phyloP scores from a whole-genome alignment of 2,888 invertebrate genomes.

The Calephelis perditalis region DNA sequence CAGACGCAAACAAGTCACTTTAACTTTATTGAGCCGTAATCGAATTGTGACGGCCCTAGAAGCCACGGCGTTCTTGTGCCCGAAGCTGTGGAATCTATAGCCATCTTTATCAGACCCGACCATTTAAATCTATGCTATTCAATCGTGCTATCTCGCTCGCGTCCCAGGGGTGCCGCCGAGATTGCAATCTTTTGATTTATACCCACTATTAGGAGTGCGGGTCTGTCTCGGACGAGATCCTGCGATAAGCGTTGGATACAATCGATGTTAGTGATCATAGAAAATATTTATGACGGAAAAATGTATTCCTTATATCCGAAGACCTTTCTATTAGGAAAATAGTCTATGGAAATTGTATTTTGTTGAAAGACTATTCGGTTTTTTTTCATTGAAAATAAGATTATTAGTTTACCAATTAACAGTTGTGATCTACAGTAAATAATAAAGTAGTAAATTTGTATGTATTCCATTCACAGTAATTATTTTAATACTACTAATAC shows the following conservation, averaged over 20 bases:
- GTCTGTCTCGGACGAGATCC: conserved; percentile 66
- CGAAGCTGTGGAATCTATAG: conserved; percentile 62
- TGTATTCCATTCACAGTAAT: too few species aligned
- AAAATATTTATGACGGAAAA: conserved; percentile 46
- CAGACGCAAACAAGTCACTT: conserved; percentile 78
- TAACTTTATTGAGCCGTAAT: conserved; percentile 78
- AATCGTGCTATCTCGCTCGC: conserved; percentile 76
- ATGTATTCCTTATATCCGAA: neutral
- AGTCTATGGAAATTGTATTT: too few species aligned
- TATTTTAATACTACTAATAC: too few species aligned
- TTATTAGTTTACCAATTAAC: too few species aligned
- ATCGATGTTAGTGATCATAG: conserved; percentile 69
- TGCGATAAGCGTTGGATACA: conserved; percentile 64
- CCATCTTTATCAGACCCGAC: conserved; percentile 75
- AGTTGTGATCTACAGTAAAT: too few species aligned
- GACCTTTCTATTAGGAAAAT: neutral
- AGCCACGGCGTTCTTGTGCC: conserved; percentile 45
- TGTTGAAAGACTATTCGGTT: too few species aligned
- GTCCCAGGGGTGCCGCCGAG: conserved; percentile 75
- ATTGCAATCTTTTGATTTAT: conserved; percentile 79
- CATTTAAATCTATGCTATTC: conserved; percentile 78
- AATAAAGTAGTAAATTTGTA: too few species aligned
- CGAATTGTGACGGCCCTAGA: conserved; percentile 76
- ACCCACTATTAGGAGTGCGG: conserved; percentile 77
- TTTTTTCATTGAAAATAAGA: too few species aligned